phyloP scores from a whole-genome alignment of 2,888 invertebrate species.

The Drosophila multiciliata region DNA sequence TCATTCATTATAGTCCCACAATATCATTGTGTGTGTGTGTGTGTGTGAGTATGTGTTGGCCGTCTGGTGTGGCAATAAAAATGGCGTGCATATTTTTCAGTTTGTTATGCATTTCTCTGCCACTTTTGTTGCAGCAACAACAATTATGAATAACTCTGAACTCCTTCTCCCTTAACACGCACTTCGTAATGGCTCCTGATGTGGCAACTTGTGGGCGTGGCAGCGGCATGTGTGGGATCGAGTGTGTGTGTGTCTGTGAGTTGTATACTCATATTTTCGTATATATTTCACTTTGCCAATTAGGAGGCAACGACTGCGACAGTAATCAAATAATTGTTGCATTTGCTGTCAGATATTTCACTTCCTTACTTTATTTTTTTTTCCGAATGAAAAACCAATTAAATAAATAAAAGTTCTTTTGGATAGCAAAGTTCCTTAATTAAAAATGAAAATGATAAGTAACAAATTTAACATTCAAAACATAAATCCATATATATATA shows the following conservation, averaged over 20 bases:
- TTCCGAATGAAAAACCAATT: background rate
- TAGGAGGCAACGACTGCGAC: slow-evolving; percentile 63
- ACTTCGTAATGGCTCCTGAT: slow-evolving; percentile 61
- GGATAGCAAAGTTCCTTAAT: background rate
- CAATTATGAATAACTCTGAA: slow-evolving; percentile 76
- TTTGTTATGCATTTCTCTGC: slow-evolving; percentile 78
- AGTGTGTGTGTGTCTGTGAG: slow-evolving; percentile 14
- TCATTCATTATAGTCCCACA: slow-evolving; percentile 71
- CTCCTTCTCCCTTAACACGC: slow-evolving; percentile 2
- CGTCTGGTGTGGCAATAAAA: slow-evolving; percentile 76
- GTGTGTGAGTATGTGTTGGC: slow-evolving; percentile 22
- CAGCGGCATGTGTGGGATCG: slow-evolving; percentile 6
- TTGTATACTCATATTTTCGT: slow-evolving; percentile 28
- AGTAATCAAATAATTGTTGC: slow-evolving; percentile 80
- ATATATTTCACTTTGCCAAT: slow-evolving; percentile 74
- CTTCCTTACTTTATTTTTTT: slow-evolving; percentile 66
- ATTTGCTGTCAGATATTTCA: slow-evolving; percentile 65
- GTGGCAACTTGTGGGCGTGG: slow-evolving; percentile 55
- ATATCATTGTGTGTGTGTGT: slow-evolving; percentile 7
- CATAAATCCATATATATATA: too few species aligned
- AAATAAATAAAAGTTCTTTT: background rate
- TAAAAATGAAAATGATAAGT: background rate
- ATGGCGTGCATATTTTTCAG: slow-evolving; percentile 77
- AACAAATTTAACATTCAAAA: background rate
- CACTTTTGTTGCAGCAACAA: slow-evolving; percentile 73